Base-by-base conservation (phyloP, 2,113 vertebrate species). In the Bos javanicus region DNA sequence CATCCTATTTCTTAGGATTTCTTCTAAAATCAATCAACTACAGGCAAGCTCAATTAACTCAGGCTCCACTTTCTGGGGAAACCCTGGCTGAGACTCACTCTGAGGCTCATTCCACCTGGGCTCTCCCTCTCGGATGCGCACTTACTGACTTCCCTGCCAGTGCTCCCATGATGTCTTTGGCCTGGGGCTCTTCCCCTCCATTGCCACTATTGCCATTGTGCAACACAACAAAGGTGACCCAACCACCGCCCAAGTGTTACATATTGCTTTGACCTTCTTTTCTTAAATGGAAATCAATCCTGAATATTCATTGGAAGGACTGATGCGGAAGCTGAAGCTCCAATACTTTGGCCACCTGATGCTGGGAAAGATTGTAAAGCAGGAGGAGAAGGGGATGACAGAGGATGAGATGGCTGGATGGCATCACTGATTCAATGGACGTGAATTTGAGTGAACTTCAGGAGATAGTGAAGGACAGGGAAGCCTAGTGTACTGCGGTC, bases 51-150 rank as follows among this genome's bases (percentile, higher is more conserved):
- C 50, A 21, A 6, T 26, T 30, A 50, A 19, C n/a, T 30, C 36
- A 21, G 56, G 15, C 43, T 93, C 50, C 60, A n/a, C 56, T 83
- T 78, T 90, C 95, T 26, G 10, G 33, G 48, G 43, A 92, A 59
- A 78, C 26, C n/a, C n/a, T 78, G 71, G n/a, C n/a, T 25, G 21
- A 81, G 84, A 19, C 10, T 82, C 46, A 30, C 3, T 13, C n/a
- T 0, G 36, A 54, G 52, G 50, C 30, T 54, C 25, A 57, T 21
- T 43, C 15, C 28, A 4, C 30, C 6, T 9, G 48, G 39, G 25
- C 64, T 36, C 2, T 4, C 36, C 19, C 9, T 84, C 43, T 57
- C 28, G 15, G 14, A 33, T 17, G 39, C 54, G 46, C 50, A 33
- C 39, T 33, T 62, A 5, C 33, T 30, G 7, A 30, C 2, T 4